phyloP scores from a whole-genome alignment of 1,140 invertebrate genomes.

The Rhopalosiphum padi region DNA sequence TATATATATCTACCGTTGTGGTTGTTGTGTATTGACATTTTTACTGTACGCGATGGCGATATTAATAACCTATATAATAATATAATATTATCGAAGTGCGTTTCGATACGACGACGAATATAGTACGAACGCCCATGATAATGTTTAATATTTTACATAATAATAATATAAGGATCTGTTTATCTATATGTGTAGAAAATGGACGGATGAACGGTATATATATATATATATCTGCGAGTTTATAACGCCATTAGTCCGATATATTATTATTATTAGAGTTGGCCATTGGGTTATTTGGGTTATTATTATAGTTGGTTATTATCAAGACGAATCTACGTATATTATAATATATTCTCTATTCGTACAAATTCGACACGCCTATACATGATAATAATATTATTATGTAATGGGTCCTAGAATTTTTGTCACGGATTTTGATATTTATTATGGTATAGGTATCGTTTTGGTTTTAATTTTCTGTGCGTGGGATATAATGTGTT shows the following conservation, averaged over 20 bases:
- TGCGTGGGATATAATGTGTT: background rate
- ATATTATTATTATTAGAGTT: background rate
- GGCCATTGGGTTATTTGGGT: background rate
- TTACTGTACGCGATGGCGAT: background rate
- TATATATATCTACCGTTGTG: background rate
- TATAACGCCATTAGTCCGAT: background rate
- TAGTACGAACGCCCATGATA: background rate
- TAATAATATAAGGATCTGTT: background rate
- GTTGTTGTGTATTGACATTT: background rate
- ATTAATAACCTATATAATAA: background rate
- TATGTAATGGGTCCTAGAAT: background rate
- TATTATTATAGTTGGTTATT: background rate
- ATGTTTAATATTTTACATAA: background rate
- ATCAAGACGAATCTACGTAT: too few species aligned
- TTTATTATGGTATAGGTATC: background rate
- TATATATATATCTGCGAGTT: background rate
- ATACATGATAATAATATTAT: background rate
- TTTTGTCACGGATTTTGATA: background rate
- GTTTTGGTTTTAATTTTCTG: slow-evolving; percentile 1
- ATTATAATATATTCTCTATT: background rate
- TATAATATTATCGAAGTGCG: background rate
- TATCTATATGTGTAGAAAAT: background rate
- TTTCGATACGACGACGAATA: background rate
- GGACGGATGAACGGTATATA: background rate
- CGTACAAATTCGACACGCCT: background rate